Evolutionary conservation across 2,888 invertebrate species (phyloP), one percentile per base, ranked within the genome.

Genomic region (Spodoptera picta): DNA sequence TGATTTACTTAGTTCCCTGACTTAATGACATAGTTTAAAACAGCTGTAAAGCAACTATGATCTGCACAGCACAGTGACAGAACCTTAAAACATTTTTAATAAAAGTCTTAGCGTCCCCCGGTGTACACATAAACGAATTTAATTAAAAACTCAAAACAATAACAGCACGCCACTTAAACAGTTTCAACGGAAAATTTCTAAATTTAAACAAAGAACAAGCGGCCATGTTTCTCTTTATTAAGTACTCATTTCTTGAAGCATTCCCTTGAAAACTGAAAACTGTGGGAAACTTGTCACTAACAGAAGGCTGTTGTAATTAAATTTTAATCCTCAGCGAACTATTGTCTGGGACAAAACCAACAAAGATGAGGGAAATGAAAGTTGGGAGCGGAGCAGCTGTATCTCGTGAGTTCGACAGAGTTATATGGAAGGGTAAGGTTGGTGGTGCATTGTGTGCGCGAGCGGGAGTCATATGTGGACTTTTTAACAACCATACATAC

Each of bases 281-380:
- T 73, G 67, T 63, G 59, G 55, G 75, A 78, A 79, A 75, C 68
- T 80, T 74, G 70, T 69, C 77, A 72, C 62, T 75, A 70, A 55
- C 75, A 72, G 67, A 69, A 65, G 69, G 58, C 63, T 76, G 67
- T 71, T 74, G 73, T 83, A 85, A 85, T 85, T 86, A 84, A 84
- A 85, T 85, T 84, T 79, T 83, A 85, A 85, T 86, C 83, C 79
- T 60, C 63, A 12, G 72, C 73, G 71, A 82, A 81, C 77, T 81
- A 77, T 77, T 77, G 69, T 78, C 68, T 68, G 65, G 54, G 70
- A 69, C 65, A 80, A 75, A 77, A 80, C 78, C 75, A 77, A 79
- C 76, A 73, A 60, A 72, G 73, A 71, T 66, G 67, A 65, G 65
- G 45, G 71, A 67, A 70, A 71, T 60, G 59, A 55, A 74, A 80